Evolutionary conservation across 2,888 invertebrate species (phyloP), one percentile per base, ranked within the genome.

Genomic region (Tuta absoluta): DNA sequence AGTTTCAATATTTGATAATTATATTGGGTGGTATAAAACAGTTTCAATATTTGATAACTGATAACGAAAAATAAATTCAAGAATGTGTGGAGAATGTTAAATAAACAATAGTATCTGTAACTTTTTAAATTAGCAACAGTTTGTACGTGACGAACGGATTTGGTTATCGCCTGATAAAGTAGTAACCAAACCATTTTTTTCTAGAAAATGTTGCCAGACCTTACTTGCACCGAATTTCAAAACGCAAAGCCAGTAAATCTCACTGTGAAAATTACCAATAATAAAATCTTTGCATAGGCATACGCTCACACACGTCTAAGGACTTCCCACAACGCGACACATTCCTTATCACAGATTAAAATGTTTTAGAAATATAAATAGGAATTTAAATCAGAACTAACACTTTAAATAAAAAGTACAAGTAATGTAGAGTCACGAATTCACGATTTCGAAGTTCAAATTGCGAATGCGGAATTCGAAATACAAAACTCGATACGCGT

Each of bases 401-500:
- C 58, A 56, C 33, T 56, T 28, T n/a, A 14, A 14, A 33, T n/a
- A 1, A 56, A n/a, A n/a, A 14, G 56, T 24, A 28, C 24, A 56
- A n/a, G 24, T 56, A 12, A 53, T 24, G 21, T 53, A 53, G 24
- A 23, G 21, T 23, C 24, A 24, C 24, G 10, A 53, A 14, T 56
- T 56, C 56, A 17, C 14, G 23, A 14, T 28, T 56, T 58, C 11
- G 37, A 37, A 58, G 1, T 58, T 33, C n/a, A 41, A 41, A 33
- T 7, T 33, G 33, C 33, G 33, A 17, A 33, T n/a, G 33, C 57
- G 33, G n/a, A 57, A 33, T 33, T 24, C n/a, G 8, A 17, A 28
- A 21, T 17, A 24, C 51, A 1, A 21, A 21, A n/a, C n/a, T 2
- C 8, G 14, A 17, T 17, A 58, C 81, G 76, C 85, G 84, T 79